Base-by-base conservation (phyloP, 1,140 invertebrate species). In the Sipha flava region DNA sequence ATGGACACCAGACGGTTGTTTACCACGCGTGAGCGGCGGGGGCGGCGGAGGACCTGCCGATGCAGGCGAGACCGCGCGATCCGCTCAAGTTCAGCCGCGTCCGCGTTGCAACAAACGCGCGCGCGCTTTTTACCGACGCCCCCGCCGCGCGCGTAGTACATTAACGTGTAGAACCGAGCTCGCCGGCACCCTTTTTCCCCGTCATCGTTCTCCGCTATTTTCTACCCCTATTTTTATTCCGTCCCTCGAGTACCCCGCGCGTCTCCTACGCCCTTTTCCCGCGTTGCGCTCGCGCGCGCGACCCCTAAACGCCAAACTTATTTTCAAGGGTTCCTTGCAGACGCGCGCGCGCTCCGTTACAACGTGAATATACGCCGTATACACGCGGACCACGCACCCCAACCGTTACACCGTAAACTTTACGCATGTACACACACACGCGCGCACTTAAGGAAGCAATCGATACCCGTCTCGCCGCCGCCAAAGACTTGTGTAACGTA, bases 1-100 rank as follows among this genome's bases (percentile, higher is more conserved):
- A 75, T 75, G 72, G 72, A 75, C 72, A 75, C 72, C 49, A 75
- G 72, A 75, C 52, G 73, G 34, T 77, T 77, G 52, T 77, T 77
- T 70, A 47, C 66, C 6, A 40, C 64, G 37, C 37, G 72, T 21
- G 47, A 31, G 10, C 72, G 45, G 14, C 23, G 62, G 4, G 16
- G 57, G 34, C 37, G 45, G 1, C 5, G 45, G 23, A 34, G 9
- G 29, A 34, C 49, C 18, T 10, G 21, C 72, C 31, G 34, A n/a
- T 57, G 52, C 52, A 77, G 73, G 40, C 47, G 34, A 66, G 23
- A 66, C 43, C 70, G 14, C 31, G 29, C n/a, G n/a, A n/a, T n/a
- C n/a, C n/a, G n/a, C n/a, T n/a, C n/a, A n/a, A n/a, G n/a, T n/a
- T n/a, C n/a, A n/a, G n/a, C n/a, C n/a, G n/a, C n/a, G n/a, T n/a